Evolutionary conservation across 2,113 vertebrate genomes (phyloP), one percentile per base, ranked within the genome.

Genomic region (Macquaria australasica): DNA sequence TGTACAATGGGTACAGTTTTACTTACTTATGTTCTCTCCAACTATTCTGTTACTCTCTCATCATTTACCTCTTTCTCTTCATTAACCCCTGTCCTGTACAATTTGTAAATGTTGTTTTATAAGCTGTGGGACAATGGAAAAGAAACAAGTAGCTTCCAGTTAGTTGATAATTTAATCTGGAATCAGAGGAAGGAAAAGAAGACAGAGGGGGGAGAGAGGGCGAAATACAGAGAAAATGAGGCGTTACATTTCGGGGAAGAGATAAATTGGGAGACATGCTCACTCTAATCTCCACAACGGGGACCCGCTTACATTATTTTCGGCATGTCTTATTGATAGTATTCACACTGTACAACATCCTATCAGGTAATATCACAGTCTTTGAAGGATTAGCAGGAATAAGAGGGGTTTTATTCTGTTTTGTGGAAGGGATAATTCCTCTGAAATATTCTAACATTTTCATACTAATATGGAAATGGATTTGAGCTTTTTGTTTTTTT

Each of bases 311-410:
- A 88, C 79, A 93, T 93, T 93, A 95, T 95, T 93, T 88, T 86
- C 45, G n/a, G 78, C 88, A 75, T 91, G 90, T 94, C 90, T 92
- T 91, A 92, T 92, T 94, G 91, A 94, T 93, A 91, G 88, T 87
- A 92, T 94, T 94, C 89, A 92, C 89, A 90, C 85, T 80, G 79
- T 86, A 92, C 87, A 91, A 81, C 88, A 88, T 91, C 86, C 91
- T 94, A 95, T 95, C 95, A 96, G 95, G 94, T 95, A 89, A 94
- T 90, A 95, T 95, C 92, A 91, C 86, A 90, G 94, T 92, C 91
- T 95, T 94, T 93, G 89, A 94, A 91, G 95, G 95, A 96, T 96
- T 96, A 96, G 87, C 43, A 60, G 89, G 91, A 94, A 92, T 96
- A 93, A 96, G 87, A 93, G 82, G 91, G 93, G 85, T 83, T 94